Conservation (phyloP, 1,140 invertebrate genomes). For the Bombus impatiens region DNA sequence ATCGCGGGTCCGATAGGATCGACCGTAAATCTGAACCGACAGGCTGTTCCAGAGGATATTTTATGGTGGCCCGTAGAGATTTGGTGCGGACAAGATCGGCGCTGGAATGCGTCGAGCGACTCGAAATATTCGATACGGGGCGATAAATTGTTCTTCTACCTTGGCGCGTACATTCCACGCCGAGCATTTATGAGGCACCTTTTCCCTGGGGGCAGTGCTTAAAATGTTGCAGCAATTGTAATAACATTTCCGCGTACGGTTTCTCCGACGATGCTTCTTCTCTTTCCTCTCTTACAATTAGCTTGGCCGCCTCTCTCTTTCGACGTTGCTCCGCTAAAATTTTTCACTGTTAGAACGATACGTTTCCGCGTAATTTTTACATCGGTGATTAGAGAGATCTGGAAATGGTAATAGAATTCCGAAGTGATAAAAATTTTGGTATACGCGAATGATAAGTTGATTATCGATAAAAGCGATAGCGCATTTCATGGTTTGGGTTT, state of each 20-base stretch:
- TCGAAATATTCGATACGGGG: conserved; percentile 63
- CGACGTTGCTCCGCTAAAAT: too few relatives aligned
- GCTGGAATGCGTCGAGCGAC: conserved; percentile 65
- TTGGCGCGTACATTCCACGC: conserved; percentile 45
- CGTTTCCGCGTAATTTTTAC: too few relatives aligned
- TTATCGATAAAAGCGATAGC: too few relatives aligned
- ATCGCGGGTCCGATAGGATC: conserved; percentile 61
- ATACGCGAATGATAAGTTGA: too few relatives aligned
- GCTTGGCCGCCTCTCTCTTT: not conserved
- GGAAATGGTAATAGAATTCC: too few relatives aligned
- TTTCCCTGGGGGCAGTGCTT: conserved; percentile 29
- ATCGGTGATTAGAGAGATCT: too few relatives aligned
- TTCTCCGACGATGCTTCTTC: not conserved
- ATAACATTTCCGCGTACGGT: conserved; percentile 19
- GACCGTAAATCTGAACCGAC: conserved; percentile 67
- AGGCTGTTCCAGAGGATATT: conserved; percentile 66
- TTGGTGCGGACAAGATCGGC: conserved; percentile 64
- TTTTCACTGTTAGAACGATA: too few relatives aligned
- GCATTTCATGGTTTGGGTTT: too few relatives aligned
- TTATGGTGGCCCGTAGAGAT: conserved; percentile 67
- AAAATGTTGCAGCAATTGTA: conserved; percentile 36
- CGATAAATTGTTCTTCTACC: conserved; percentile 62
- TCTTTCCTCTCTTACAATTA: too few relatives aligned
- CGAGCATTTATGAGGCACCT: conserved; percentile 48
- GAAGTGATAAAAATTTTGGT: too few relatives aligned